These are phyloP conservation scores for Aphelocoma coerulescens DNA, from an alignment of 2,113 vertebrate genomes.

Conservation along the genomic window DNA sequence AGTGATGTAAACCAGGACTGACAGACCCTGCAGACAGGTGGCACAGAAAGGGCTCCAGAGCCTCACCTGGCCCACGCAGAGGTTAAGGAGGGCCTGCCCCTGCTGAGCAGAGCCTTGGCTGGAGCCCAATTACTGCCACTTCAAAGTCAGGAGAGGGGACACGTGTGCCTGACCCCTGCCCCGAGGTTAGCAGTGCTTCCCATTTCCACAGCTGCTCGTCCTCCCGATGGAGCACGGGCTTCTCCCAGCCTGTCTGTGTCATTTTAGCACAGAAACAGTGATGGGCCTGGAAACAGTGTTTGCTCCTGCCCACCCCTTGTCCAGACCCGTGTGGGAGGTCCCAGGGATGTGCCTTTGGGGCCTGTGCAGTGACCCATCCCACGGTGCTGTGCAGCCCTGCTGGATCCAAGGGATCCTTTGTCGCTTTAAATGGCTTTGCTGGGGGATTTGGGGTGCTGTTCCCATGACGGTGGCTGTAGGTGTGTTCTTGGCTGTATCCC, in stretches of 20 bases:
- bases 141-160: background rate
- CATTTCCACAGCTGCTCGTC: rapidly evolving
- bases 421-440: background rate
- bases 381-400: background rate
- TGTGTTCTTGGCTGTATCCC: background rate
- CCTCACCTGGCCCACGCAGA: background rate
- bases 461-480: rapidly evolving
- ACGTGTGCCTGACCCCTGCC: background rate
- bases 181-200: background rate
- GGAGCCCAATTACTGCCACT: background rate
- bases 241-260: background rate
- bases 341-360: background rate
- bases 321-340: rapidly evolving
- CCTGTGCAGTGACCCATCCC: background rate
- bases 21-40: background rate
- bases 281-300: background rate
- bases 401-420: background rate
- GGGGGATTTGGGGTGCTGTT: background rate
- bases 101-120: background rate
- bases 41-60: background rate
- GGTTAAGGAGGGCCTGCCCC: background rate
- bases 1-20: background rate
- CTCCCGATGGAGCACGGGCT: background rate
- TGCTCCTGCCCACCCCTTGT: background rate
- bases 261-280: rapidly evolving